Evolutionary conservation across 2,113 vertebrate species (phyloP).

Genomic region (Triplophysa dalaica): DNA sequence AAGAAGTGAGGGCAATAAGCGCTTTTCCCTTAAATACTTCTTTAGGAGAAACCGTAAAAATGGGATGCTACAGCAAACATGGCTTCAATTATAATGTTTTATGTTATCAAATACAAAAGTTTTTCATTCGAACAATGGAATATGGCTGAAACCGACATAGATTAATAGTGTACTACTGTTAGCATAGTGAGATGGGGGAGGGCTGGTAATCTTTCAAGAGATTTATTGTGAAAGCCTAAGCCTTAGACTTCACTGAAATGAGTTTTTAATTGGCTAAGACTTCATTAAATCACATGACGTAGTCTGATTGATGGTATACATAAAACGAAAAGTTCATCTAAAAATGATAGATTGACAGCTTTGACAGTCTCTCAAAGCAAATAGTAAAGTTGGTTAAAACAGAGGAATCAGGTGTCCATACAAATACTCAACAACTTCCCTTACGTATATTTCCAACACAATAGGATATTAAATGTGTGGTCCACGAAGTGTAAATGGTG

Average conservation of each 20-base stretch:
- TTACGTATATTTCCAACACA: neutral
- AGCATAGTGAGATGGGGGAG: neutral
- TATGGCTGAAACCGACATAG: neutral
- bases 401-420: too few species aligned
- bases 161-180: neutral
- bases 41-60: neutral
- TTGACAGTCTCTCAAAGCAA: neutral
- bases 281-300: neutral
- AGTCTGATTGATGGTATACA: neutral
- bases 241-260: slow-evolving; percentile 12
- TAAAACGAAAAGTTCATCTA: too few species aligned
- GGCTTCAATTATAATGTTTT: too few species aligned
- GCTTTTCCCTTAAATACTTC: neutral
- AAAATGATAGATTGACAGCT: neutral
- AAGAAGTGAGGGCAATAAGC: neutral
- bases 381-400: too few species aligned
- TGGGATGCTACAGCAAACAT: neutral
- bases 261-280: slow-evolving; percentile 23
- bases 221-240: neutral
- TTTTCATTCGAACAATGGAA: too few species aligned
- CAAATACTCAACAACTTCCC: too few species aligned
- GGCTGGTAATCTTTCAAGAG: neutral
- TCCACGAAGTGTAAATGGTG: neutral
- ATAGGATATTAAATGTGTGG: neutral
- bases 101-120: too few species aligned